Base-by-base conservation (phyloP, 2,888 invertebrate species). In the Carabus problematicus region DNA sequence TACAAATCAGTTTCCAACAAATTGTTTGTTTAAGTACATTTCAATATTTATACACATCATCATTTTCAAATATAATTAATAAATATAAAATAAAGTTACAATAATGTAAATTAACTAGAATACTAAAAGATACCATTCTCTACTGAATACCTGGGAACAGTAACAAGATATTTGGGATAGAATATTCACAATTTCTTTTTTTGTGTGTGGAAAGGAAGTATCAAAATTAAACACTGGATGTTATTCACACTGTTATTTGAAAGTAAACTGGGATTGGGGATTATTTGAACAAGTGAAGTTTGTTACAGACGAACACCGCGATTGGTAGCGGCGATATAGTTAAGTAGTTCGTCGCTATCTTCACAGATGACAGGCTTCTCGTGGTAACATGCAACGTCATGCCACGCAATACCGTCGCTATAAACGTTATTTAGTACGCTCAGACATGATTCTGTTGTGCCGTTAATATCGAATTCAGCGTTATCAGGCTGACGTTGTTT, bases 341-440 rank as follows among this genome's bases (percentile, higher is more conserved):
- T 91, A 77, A 95, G 86, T 72, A 95, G 88, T 79, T 95, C 95
- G 63, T 94, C 94, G 71, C 91, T 92, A 82, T 95, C 95, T 80
- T 95, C 95, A 81, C 95, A 95, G 75, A 95, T 89, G 80, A 95
- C 88, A 1, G 95, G 95, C 80, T 95, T 95, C 83, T 95, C 93
- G 83, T 95, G 95, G 82, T 95, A 94, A 82, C 95, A 95, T 73
- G 94, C 94, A 64, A 95, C 94, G 82, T 95, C 95, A 83, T 95
- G 95, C 95, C 95, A 95, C 74, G 93, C 93, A 80, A 95, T 93
- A 73, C 95, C 95, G 79, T 95, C 95, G 78, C 91, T 93, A 87
- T 95, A 95, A 7, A 95, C 95, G 82, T 95, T 95, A 85, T 95
- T 95, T 72, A 95, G 85, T 72, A 95, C 87, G 68, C 93, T 91